phyloP scores from a whole-genome alignment of 2,113 vertebrate genomes.

The Coptodon bakossiorum region DNA sequence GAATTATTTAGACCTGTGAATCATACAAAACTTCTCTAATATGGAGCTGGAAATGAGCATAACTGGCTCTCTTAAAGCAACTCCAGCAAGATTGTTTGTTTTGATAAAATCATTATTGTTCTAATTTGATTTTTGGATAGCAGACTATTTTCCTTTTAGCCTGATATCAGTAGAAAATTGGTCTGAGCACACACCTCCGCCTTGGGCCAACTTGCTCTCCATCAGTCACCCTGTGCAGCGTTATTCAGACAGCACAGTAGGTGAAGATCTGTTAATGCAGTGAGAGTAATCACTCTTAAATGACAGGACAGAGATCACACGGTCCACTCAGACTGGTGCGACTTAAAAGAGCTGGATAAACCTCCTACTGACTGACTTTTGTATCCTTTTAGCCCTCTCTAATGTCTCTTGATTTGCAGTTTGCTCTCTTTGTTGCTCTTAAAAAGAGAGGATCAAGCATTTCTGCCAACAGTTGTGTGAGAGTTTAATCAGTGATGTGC shows the following conservation, averaged over 20 bases:
- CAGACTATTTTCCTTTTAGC: not conserved
- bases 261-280: not conserved
- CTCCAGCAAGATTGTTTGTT: not conserved
- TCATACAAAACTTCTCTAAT: not conserved
- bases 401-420: not conserved
- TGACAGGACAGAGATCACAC: not conserved
- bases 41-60: not conserved
- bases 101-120: not conserved
- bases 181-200: not conserved
- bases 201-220: not conserved
- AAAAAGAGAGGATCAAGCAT: not conserved
- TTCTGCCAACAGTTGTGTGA: not conserved
- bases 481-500: not conserved
- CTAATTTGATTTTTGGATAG: not conserved
- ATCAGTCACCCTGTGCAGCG: not conserved
- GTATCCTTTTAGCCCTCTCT: not conserved
- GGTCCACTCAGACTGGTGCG: not conserved
- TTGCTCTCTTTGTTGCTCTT: not conserved
- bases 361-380: not conserved
- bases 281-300: not conserved
- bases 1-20: not conserved
- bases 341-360: not conserved
- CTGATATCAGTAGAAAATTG: not conserved
- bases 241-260: not conserved
- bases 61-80: not conserved